Evolutionary conservation across 2,113 vertebrate genomes (phyloP).

Genomic region (Hemiprocne comata): DNA sequence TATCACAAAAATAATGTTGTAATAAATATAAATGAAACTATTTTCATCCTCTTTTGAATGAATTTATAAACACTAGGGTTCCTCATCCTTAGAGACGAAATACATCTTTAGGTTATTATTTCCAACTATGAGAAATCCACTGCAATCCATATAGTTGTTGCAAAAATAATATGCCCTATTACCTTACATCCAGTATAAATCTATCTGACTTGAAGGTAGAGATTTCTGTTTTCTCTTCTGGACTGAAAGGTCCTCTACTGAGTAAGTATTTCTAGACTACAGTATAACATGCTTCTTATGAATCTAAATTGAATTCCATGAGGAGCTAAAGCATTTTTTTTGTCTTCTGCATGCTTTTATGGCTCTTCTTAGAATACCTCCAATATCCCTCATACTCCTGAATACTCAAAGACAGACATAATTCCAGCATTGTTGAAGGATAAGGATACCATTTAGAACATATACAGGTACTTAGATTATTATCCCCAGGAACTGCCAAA

Average conservation of each 20-base stretch:
- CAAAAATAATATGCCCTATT: not conserved
- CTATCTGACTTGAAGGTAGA: not conserved
- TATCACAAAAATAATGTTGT: not conserved
- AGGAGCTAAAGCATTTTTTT: not conserved
- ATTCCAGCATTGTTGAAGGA: not conserved
- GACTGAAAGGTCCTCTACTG: not conserved
- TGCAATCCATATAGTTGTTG: not conserved
- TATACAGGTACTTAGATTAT: not conserved
- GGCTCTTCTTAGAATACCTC: rapidly evolving
- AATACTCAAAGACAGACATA: not conserved
- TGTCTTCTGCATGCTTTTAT: not conserved
- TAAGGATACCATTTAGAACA: not conserved
- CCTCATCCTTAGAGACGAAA: not conserved
- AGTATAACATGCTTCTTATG: not conserved
- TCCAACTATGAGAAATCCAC: not conserved
- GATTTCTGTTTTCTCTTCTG: not conserved
- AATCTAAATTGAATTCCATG: not conserved
- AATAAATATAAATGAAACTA: not conserved
- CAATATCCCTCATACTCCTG: rapidly evolving
- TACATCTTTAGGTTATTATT: not conserved
- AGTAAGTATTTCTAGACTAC: not conserved
- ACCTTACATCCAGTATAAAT: not conserved
- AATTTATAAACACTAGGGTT: not conserved
- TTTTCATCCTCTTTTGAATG: not conserved
- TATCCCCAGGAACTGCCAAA: not conserved